A percentile compares a stretch with the other conserved stretches of the same genome.
These are phyloP conservation scores for Etia nguti DNA, from an alignment of 2,113 vertebrate species.

Conservation along the genomic window DNA sequence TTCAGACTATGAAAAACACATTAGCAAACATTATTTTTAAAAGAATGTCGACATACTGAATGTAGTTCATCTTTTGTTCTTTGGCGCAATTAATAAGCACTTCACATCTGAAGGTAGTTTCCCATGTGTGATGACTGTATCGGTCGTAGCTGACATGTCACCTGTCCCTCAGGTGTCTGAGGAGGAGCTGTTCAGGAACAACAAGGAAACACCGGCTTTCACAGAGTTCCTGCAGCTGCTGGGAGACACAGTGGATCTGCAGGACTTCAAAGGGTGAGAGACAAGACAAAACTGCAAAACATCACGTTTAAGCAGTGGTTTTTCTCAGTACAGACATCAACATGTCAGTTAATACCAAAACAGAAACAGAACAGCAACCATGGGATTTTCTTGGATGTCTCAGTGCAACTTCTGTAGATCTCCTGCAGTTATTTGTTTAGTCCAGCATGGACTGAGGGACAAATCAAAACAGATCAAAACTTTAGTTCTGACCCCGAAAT, in stretches of 20 bases:
- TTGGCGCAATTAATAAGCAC: background rate
- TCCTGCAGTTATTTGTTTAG: background rate
- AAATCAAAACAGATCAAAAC: background rate
- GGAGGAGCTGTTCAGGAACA: constrained; percentile 90
- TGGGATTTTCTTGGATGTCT: background rate
- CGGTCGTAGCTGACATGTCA: background rate
- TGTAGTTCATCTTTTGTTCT: background rate
- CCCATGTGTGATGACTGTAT: background rate
- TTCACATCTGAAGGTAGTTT: background rate
- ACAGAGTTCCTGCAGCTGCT: constrained; percentile 83
- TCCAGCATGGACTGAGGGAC: background rate
- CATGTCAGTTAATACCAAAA: background rate
- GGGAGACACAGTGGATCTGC: constrained; percentile 87
- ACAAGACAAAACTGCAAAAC: background rate
- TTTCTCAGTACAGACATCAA: background rate
- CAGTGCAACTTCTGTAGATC: background rate
- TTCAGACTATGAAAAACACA: background rate
- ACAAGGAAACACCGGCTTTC: constrained; percentile 85
- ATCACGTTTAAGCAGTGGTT: fast-evolving
- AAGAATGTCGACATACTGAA: background rate
- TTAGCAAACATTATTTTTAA: background rate
- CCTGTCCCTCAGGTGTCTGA: constrained; percentile 80
- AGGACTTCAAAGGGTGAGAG: constrained; percentile 91
- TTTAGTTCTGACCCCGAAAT: too few relatives aligned
- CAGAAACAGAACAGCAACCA: background rate